Evolutionary conservation across 2,888 invertebrate genomes (phyloP).

Genomic region (Eristalis tenax): DNA sequence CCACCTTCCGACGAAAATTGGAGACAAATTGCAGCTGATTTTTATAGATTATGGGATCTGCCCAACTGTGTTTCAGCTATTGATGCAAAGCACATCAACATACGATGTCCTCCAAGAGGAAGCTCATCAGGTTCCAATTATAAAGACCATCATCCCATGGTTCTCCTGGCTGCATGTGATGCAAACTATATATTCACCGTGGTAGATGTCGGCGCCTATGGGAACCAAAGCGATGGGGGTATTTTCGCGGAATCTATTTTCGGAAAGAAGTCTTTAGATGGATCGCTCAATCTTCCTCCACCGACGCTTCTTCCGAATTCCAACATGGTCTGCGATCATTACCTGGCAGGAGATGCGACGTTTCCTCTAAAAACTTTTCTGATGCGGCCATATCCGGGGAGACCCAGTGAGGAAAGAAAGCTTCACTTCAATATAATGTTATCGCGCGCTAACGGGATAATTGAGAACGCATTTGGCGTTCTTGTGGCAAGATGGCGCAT

Average conservation of each 20-base stretch:
- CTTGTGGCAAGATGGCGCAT: neutral
- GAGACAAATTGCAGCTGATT: no score
- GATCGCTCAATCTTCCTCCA: neutral
- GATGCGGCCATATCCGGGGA: slow-evolving; percentile 7
- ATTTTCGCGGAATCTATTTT: neutral
- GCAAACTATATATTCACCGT: neutral
- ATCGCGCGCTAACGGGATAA: neutral
- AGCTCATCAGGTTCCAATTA: no score
- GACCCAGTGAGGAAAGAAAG: neutral
- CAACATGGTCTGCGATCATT: neutral
- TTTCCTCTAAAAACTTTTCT: slow-evolving; percentile 9
- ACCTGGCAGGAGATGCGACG: neutral
- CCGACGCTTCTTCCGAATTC: neutral
- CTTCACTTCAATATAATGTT: neutral
- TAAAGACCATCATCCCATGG: no score
- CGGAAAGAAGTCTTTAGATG: neutral
- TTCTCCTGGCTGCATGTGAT: neutral
- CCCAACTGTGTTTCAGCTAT: neutral
- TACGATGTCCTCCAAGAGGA: neutral
- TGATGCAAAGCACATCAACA: neutral
- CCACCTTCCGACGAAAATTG: no score
- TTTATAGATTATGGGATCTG: no score
- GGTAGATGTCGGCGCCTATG: neutral
- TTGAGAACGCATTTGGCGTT: neutral
- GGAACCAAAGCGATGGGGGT: neutral